Evolutionary conservation across 2,888 invertebrate genomes (phyloP).

Genomic region (Idaea biselata): DNA sequence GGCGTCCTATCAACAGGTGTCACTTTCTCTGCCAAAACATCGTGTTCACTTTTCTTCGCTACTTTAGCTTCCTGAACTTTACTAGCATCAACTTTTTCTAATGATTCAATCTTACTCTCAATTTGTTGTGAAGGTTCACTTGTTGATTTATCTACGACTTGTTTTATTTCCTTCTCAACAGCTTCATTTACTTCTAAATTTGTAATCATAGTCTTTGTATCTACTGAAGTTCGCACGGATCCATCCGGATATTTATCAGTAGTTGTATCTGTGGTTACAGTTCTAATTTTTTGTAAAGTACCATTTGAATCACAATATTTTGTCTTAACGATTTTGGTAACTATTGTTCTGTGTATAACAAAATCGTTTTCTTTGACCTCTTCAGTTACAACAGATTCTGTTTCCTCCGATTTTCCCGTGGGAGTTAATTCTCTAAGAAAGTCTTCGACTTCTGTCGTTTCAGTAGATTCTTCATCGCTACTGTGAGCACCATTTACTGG

Average conservation of each 20-base stretch:
- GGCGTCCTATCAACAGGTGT: background rate
- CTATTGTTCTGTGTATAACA: constrained; percentile 34
- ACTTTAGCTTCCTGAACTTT: background rate
- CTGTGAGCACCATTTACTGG: constrained; percentile 22
- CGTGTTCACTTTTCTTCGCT: background rate
- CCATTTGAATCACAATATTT: constrained; percentile 37
- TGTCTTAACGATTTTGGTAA: constrained; percentile 35
- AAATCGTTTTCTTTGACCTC: constrained; percentile 37
- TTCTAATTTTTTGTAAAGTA: constrained; percentile 38
- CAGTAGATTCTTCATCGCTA: constrained; percentile 24
- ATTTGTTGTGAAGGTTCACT: background rate
- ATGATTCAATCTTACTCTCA: background rate
- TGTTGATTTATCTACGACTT: background rate
- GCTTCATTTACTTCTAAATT: constrained; percentile 18
- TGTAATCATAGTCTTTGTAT: constrained; percentile 28
- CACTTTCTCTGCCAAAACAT: constrained; percentile 1
- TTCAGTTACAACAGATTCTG: constrained; percentile 35
- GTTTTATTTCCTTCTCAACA: background rate
- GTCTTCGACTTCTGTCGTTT: constrained; percentile 16
- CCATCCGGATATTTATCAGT: constrained; percentile 48
- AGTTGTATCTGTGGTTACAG: constrained; percentile 37
- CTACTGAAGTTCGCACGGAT: constrained; percentile 35
- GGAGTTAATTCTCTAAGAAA: constrained; percentile 31
- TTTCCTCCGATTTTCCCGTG: constrained; percentile 40
- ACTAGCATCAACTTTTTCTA: background rate